A percentile compares a stretch with the other conserved stretches of the same genome.
Evolutionary conservation across 2,113 vertebrate species (phyloP).

Genomic region (Podilymbus podiceps): DNA sequence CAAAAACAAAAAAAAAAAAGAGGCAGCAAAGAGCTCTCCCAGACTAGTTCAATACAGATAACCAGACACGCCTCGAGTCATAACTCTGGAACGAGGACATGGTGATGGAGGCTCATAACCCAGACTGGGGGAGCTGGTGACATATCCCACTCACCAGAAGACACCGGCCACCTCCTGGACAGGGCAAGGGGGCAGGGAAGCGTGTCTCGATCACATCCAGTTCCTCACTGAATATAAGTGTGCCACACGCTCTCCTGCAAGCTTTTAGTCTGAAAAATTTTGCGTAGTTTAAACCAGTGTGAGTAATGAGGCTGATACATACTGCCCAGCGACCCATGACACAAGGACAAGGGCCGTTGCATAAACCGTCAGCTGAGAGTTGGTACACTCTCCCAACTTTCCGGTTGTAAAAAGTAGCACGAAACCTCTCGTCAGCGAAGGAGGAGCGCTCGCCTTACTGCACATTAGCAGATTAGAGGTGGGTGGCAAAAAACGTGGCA

Average conservation of each 20-base stretch:
- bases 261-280: background rate
- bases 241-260: fast-evolving
- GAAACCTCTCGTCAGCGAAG: background rate
- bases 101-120: fast-evolving
- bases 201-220: fast-evolving
- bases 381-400: fast-evolving
- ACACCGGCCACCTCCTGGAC: background rate
- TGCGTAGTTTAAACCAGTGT: fast-evolving
- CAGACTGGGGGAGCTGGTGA: fast-evolving
- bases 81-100: background rate
- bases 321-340: background rate
- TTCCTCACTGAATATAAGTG: fast-evolving
- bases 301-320: fast-evolving
- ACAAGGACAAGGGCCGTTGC: fast-evolving
- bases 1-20: background rate
- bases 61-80: background rate
- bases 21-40: background rate
- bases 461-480: fast-evolving
- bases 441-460: background rate
- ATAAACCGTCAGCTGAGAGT: fast-evolving
- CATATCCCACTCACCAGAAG: background rate
- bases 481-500: background rate
- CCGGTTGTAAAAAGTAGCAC: background rate
- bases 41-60: background rate
- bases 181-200: background rate